A percentile compares a stretch with the other conserved stretches of the same genome.
These are phyloP conservation scores for Ivindomyrus marchei DNA, from an alignment of 2,113 vertebrate species.

Conservation along the genomic window DNA sequence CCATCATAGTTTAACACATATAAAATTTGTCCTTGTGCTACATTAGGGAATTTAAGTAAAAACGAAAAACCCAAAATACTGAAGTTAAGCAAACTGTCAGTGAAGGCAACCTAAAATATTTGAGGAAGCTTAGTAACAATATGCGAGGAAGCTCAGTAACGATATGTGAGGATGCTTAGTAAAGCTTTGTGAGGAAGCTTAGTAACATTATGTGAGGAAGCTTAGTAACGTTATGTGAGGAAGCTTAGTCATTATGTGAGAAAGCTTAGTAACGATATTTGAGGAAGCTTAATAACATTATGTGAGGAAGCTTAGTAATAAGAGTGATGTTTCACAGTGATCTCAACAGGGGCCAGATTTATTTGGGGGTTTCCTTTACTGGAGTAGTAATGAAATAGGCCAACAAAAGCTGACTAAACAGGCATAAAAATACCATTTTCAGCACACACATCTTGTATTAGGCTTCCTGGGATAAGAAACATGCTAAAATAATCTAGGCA, in stretches of 20 bases:
- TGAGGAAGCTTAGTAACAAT: too few species aligned
- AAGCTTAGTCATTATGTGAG: too few species aligned
- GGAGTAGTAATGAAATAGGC: not conserved
- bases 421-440: not conserved
- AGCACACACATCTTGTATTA: not conserved
- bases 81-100: not conserved
- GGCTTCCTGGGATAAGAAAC: not conserved
- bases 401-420: not conserved
- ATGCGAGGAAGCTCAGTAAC: too few species aligned
- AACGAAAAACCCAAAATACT: not conserved
- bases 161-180: too few species aligned
- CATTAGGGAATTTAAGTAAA: not conserved
- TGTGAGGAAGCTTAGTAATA: not conserved
- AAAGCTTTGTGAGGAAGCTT: too few species aligned
- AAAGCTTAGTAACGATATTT: too few species aligned
- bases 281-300: too few species aligned
- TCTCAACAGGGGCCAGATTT: not conserved
- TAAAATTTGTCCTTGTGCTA: not conserved
- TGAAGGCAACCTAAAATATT: too few species aligned
- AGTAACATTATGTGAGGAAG: too few species aligned
- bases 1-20: not conserved
- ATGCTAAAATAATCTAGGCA: not conserved
- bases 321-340: not conserved
- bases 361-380: not conserved
- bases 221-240: too few species aligned